phyloP scores from a whole-genome alignment of 2,888 invertebrate species.

The Apantesis nais region DNA sequence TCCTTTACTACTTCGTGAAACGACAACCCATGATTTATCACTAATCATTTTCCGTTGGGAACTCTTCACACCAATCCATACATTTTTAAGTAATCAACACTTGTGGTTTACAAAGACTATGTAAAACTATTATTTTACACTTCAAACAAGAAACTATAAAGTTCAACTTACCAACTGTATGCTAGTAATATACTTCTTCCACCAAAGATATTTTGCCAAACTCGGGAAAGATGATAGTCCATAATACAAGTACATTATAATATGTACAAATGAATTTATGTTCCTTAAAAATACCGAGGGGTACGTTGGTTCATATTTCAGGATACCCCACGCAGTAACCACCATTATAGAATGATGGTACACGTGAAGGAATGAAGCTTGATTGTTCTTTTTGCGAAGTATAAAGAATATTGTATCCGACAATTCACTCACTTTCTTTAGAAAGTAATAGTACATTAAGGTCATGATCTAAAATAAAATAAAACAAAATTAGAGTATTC shows the following conservation, averaged over 20 bases:
- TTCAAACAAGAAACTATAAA: background rate
- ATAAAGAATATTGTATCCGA: constrained; percentile 95
- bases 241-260: constrained; percentile 94
- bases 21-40: too few species aligned
- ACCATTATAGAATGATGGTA: constrained; percentile 94
- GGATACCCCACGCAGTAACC: constrained; percentile 90
- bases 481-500: background rate
- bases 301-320: constrained; percentile 90
- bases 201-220: constrained; percentile 92
- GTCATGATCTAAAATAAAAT: constrained; percentile 65
- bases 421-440: constrained; percentile 91
- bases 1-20: too few species aligned
- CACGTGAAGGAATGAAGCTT: constrained; percentile 95
- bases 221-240: constrained; percentile 90
- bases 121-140: background rate
- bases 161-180: constrained; percentile 88
- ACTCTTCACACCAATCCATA: too few species aligned
- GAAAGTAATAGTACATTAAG: constrained; percentile 86
- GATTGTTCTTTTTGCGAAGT: constrained; percentile 88
- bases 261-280: constrained; percentile 91
- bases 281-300: constrained; percentile 81
- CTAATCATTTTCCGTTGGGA: too few species aligned
- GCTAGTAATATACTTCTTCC: constrained; percentile 94
- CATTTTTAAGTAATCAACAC: too few species aligned
- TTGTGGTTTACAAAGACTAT: background rate